These are phyloP conservation scores for Hippotragus niger DNA, from an alignment of 2,113 vertebrate genomes.

Conservation along the genomic window DNA sequence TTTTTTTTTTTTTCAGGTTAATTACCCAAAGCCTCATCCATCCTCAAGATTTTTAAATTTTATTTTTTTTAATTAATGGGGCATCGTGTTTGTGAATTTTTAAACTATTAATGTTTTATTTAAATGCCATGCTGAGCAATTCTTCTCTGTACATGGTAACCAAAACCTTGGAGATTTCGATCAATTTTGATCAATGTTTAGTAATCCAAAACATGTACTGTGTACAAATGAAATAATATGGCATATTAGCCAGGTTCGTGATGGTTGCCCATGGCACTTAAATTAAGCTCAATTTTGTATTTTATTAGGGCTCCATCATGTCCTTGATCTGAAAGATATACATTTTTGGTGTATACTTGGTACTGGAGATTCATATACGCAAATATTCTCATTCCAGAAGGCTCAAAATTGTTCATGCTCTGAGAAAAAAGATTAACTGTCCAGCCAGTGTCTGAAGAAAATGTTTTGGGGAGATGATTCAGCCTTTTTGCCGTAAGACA, in stretches of 20 bases:
- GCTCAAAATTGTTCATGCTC: not conserved
- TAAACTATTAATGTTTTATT: conserved; percentile 72
- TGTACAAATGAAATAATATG: conserved; percentile 57
- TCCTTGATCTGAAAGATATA: conserved; percentile 27
- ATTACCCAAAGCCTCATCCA: conserved; percentile 73
- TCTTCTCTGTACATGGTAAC: conserved; percentile 76
- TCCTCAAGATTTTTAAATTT: conserved; percentile 74
- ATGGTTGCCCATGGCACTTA: conserved; percentile 51
- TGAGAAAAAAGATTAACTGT: not conserved
- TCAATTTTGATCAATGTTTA: conserved; percentile 74
- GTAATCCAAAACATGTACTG: conserved; percentile 58
- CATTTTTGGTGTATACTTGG: conserved; percentile 43
- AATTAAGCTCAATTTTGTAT: conserved; percentile 34
- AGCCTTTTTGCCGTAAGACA: not conserved
- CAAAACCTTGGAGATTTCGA: conserved; percentile 76
- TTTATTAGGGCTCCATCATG: conserved; percentile 42
- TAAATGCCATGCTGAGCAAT: conserved; percentile 76
- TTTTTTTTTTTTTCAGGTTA: conserved; percentile 69
- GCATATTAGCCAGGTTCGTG: not conserved
- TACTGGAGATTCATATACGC: conserved; percentile 42
- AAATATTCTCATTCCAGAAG: conserved; percentile 25
- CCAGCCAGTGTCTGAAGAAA: conserved; percentile 8
- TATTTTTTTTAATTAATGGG: conserved; percentile 68
- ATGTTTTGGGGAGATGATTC: conserved; percentile 39
- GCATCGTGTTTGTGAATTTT: conserved; percentile 74